Percentiles rank a stretch among this genome's conserved stretches.
These are phyloP conservation scores for Diadegma fenestrale DNA, from an alignment of 2,888 invertebrate genomes.

Conservation along the genomic window DNA sequence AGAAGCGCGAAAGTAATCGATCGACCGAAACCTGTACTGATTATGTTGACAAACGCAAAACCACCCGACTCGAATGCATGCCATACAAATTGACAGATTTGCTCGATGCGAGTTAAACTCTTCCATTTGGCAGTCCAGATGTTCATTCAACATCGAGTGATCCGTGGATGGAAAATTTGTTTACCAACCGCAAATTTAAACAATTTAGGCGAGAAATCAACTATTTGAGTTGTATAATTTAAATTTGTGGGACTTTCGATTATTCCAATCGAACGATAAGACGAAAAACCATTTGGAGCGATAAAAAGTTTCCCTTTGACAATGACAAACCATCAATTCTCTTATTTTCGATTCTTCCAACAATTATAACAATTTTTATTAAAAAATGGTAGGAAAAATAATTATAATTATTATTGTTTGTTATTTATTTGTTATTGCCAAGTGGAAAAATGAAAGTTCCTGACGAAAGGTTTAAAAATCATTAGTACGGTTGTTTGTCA, in stretches of 20 bases:
- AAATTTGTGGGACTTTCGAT: too few species aligned
- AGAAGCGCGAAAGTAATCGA: constrained; percentile 9
- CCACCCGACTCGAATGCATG: neutral
- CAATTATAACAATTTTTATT: too few species aligned
- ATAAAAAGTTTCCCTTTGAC: too few species aligned
- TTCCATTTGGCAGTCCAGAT: neutral
- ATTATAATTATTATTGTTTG: too few species aligned
- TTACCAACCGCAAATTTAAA: neutral
- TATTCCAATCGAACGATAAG: too few species aligned
- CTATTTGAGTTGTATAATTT: too few species aligned
- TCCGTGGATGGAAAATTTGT: neutral
- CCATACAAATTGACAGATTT: constrained; percentile 4
- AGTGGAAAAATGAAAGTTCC: neutral
- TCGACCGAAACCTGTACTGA: neutral
- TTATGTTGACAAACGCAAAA: neutral
- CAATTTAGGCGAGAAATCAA: neutral
- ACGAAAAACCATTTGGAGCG: too few species aligned
- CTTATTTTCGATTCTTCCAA: too few species aligned
- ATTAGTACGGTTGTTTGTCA: neutral
- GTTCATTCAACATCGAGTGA: neutral
- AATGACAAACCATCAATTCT: too few species aligned
- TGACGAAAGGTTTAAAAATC: neutral
- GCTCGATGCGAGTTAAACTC: constrained; percentile 1
- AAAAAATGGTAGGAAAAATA: too few species aligned
- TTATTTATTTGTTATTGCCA: too few species aligned